Percentiles rank a stretch among this genome's conserved stretches.
phyloP scores from a whole-genome alignment of 2,888 invertebrate genomes.

The Agonopterix alstromeriana region DNA sequence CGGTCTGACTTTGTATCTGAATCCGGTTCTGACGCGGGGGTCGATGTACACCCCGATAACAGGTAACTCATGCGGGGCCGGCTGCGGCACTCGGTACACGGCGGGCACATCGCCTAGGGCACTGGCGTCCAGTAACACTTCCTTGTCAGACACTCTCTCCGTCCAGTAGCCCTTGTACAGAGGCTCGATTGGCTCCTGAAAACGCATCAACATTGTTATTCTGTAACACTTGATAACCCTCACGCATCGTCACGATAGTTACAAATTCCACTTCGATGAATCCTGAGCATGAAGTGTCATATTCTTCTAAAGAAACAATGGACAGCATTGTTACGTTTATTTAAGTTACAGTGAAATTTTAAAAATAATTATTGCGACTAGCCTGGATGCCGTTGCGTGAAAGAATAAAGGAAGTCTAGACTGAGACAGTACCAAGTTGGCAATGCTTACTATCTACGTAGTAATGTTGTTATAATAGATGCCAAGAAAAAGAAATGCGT shows the following conservation, averaged over 20 bases:
- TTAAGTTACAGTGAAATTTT: background rate
- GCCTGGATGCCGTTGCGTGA: slow-evolving; percentile 17
- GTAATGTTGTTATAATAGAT: slow-evolving; percentile 25
- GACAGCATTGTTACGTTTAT: slow-evolving; percentile 7
- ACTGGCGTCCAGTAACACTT: slow-evolving; percentile 75
- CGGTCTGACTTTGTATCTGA: slow-evolving; percentile 83
- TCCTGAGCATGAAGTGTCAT: slow-evolving; percentile 14
- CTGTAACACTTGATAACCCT: background rate
- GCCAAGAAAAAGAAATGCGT: slow-evolving; percentile 28
- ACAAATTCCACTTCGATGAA: slow-evolving; percentile 15
- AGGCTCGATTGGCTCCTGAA: slow-evolving; percentile 52
- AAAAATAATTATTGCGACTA: slow-evolving; percentile 29
- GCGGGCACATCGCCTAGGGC: slow-evolving; percentile 81
- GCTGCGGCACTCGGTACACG: slow-evolving; percentile 77
- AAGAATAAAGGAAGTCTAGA: slow-evolving; percentile 34
- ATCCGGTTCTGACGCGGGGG: slow-evolving; percentile 83
- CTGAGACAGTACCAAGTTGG: slow-evolving; percentile 31
- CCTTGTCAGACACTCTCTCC: slow-evolving; percentile 39
- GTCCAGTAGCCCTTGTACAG: slow-evolving; percentile 46
- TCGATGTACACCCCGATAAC: slow-evolving; percentile 85
- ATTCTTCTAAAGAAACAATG: slow-evolving; percentile 6
- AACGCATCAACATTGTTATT: slow-evolving; percentile 9
- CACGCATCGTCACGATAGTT: background rate
- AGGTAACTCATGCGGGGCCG: slow-evolving; percentile 80
- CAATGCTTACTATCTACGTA: slow-evolving; percentile 16